Conservation (phyloP, 1,140 invertebrate species). For the Caenorhabditis latens region DNA sequence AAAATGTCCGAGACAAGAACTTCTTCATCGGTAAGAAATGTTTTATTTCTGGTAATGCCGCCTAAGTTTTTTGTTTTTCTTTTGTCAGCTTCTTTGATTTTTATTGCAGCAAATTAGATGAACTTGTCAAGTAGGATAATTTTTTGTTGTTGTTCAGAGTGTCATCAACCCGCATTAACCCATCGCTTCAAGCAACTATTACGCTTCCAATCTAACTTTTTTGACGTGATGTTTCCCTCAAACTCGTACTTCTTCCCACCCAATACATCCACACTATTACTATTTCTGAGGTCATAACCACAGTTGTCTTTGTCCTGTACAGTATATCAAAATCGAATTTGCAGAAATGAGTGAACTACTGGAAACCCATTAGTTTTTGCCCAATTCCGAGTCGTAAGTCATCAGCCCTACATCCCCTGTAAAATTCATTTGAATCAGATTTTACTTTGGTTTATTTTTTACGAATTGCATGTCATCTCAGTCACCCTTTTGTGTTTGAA, state of each 20-base stretch:
- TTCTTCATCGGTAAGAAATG: conserved; percentile 38
- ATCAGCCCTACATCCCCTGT: conserved; percentile 15
- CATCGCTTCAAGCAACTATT: not conserved
- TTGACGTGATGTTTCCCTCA: not conserved
- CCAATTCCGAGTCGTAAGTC: conserved; percentile 53
- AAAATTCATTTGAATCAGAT: conserved; percentile 5
- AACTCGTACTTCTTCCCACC: not conserved
- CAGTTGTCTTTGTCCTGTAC: conserved; percentile 29
- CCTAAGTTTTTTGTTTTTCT: not conserved
- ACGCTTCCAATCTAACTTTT: not conserved
- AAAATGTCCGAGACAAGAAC: conserved; percentile 24
- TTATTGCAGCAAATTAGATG: not conserved
- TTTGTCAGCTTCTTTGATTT: not conserved
- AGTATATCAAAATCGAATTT: conserved; percentile 51
- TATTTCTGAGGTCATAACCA: conserved; percentile 1
- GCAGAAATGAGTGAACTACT: conserved; percentile 52
- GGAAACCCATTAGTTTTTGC: conserved; percentile 51
- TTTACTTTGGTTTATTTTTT: conserved; percentile 21
- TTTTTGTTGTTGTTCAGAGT: not conserved
- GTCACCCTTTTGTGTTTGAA: conserved; percentile 45
- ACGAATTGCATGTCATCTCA: conserved; percentile 24
- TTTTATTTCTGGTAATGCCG: not conserved
- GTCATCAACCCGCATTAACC: conserved; percentile 26
- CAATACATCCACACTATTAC: conserved; percentile 3
- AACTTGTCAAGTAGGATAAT: not conserved